These are phyloP conservation scores for Delichon dasypus DNA, from an alignment of 2,797 vertebrate genomes.

Conservation along the genomic window DNA sequence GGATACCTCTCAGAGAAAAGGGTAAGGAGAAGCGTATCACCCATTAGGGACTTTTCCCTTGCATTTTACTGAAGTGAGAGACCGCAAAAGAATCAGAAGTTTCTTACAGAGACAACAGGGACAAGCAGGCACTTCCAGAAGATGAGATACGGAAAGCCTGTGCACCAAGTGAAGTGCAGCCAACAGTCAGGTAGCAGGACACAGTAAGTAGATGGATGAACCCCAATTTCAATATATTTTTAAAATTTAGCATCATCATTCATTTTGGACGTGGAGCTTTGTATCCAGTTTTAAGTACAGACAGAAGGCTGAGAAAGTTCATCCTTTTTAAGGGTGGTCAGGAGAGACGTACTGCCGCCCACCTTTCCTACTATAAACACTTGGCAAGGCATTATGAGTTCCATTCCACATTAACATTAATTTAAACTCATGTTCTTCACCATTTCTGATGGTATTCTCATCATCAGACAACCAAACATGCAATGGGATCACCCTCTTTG, in stretches of 20 bases:
- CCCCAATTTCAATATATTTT: neutral
- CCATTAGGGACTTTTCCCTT: neutral
- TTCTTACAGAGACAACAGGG: neutral
- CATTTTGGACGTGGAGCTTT: neutral
- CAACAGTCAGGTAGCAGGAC: neutral
- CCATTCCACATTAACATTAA: neutral
- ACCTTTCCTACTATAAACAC: neutral
- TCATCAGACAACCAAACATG: neutral
- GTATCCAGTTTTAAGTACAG: neutral
- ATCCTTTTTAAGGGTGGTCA: neutral
- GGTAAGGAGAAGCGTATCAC: neutral
- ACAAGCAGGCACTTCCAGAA: neutral
- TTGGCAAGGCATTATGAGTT: neutral
- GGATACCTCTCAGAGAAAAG: neutral
- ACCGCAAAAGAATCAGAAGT: neutral
- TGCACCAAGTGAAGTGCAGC: neutral
- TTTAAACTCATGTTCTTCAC: neutral
- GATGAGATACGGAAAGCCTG: neutral
- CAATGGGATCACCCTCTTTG: neutral
- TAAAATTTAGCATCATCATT: neutral
- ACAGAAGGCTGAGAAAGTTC: neutral
- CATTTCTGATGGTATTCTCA: neutral
- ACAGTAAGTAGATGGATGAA: neutral
- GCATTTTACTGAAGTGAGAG: neutral
- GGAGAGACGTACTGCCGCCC: neutral